Conservation (phyloP, 2,888 invertebrate genomes). For the Melanophora roralis region DNA sequence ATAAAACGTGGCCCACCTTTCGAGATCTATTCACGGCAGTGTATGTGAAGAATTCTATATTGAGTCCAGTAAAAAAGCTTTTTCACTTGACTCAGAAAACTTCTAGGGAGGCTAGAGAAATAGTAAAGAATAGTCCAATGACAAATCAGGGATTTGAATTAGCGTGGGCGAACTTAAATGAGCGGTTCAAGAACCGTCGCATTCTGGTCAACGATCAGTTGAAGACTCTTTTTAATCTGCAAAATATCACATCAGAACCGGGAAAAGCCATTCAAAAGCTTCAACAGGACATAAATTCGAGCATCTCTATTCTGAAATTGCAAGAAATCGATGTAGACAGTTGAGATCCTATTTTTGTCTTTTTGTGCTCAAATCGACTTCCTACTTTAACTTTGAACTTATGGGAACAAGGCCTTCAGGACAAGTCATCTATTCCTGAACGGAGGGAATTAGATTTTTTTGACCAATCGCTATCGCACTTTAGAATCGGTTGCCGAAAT, state of each 20-base stretch:
- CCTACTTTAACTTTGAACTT: neutral
- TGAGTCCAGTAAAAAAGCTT: constrained; percentile 4
- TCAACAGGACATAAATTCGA: neutral
- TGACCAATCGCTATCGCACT: neutral
- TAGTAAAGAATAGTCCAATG: neutral
- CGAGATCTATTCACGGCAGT: constrained; percentile 47
- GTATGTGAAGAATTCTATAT: constrained; percentile 18
- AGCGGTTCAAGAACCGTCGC: constrained; percentile 25
- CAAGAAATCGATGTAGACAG: neutral
- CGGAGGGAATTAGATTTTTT: neutral
- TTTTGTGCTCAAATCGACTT: neutral
- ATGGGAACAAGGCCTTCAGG: neutral
- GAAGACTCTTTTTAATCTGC: constrained; percentile 13
- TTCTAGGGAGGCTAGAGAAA: neutral
- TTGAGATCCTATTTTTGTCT: constrained; percentile 11
- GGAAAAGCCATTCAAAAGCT: neutral
- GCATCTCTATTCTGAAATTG: neutral
- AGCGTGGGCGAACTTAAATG: neutral
- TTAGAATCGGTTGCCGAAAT: neutral
- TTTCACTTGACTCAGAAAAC: constrained; percentile 12
- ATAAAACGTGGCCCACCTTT: constrained; percentile 35
- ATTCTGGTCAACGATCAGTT: constrained; percentile 20
- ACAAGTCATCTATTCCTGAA: neutral
- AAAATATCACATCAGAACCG: neutral
- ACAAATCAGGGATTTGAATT: constrained; percentile 4